Percentiles rank a stretch among this genome's conserved stretches.
These are phyloP conservation scores for Epirrhoe tristata DNA, from an alignment of 2,888 invertebrate species.

Conservation along the genomic window DNA sequence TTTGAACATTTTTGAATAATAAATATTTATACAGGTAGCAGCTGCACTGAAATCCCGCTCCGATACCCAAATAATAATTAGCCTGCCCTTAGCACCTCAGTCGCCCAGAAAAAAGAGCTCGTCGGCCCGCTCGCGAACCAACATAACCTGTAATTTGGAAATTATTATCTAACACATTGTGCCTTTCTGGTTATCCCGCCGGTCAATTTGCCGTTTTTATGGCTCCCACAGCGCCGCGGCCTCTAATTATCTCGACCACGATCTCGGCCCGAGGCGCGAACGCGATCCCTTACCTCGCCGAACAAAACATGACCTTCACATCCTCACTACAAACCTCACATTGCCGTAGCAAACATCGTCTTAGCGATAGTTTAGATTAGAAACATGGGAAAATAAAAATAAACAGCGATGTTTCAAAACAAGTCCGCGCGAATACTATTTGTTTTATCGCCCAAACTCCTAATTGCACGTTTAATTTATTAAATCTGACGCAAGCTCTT, in stretches of 20 bases:
- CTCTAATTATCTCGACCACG: slow-evolving; percentile 84
- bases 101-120: slow-evolving; percentile 78
- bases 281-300: slow-evolving; percentile 45
- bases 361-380: slow-evolving; percentile 58
- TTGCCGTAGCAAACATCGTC: slow-evolving; percentile 31
- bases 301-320: slow-evolving; percentile 45
- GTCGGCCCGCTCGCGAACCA: slow-evolving; percentile 78
- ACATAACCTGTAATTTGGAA: slow-evolving; percentile 85
- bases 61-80: slow-evolving; percentile 85
- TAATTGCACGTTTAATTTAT: slow-evolving; percentile 67
- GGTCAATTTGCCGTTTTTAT: slow-evolving; percentile 86
- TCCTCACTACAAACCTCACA: slow-evolving; percentile 49
- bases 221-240: slow-evolving; percentile 83
- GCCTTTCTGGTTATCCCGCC: slow-evolving; percentile 86
- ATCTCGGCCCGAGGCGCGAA: slow-evolving; percentile 77
- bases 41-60: slow-evolving; percentile 82
- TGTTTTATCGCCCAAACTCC: slow-evolving; percentile 75
- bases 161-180: slow-evolving; percentile 86
- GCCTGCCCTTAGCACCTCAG: slow-evolving; percentile 85
- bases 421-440: slow-evolving; percentile 79
- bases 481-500: slow-evolving; percentile 38
- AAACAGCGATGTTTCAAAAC: slow-evolving; percentile 66
- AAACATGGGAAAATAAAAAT: slow-evolving; percentile 78
- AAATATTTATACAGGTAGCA: slow-evolving; percentile 86
- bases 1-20: slow-evolving; percentile 80